phyloP scores from a whole-genome alignment of 1,140 invertebrate genomes.

The Amphibalanus amphitrite region DNA sequence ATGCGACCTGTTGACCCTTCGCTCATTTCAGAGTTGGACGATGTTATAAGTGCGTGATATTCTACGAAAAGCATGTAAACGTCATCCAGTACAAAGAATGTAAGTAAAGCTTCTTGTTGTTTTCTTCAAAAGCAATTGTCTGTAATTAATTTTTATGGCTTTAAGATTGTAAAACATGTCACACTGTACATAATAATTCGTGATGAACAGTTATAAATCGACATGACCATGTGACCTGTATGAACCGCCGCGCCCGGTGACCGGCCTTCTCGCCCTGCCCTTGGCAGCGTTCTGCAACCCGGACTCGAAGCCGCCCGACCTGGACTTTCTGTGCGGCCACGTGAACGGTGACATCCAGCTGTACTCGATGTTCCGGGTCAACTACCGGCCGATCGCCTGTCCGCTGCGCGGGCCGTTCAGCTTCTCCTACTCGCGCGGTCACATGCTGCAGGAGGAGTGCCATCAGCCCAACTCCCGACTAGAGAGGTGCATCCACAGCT shows the following conservation, averaged over 20 bases:
- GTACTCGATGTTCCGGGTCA: slow-evolving; percentile 71
- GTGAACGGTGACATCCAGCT: slow-evolving; percentile 73
- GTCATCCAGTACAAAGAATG: slow-evolving; percentile 49
- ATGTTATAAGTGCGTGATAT: slow-evolving; percentile 42
- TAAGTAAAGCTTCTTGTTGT: slow-evolving; percentile 25
- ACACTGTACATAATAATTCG: too few species aligned
- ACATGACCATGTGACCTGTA: too few species aligned
- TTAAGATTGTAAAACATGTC: too few species aligned
- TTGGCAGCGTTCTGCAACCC: neutral
- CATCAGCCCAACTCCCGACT: slow-evolving; percentile 50
- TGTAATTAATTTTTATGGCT: too few species aligned
- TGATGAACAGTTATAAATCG: too few species aligned
- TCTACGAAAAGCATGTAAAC: slow-evolving; percentile 41
- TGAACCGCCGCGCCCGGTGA: too few species aligned
- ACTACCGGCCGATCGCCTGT: slow-evolving; percentile 31
- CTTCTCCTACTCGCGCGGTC: slow-evolving; percentile 63
- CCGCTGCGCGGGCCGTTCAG: slow-evolving; percentile 46
- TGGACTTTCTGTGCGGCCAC: slow-evolving; percentile 43
- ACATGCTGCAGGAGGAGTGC: slow-evolving; percentile 43
- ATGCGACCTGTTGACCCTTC: neutral
- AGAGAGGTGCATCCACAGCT: slow-evolving; percentile 65
- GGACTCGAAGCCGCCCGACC: neutral
- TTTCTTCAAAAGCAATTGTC: too few species aligned
- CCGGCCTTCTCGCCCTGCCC: neutral
- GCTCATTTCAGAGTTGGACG: neutral